A percentile compares a stretch with the other conserved stretches of the same genome.
Evolutionary conservation across 1,140 invertebrate species (phyloP).

Genomic region (Prorops nasuta): DNA sequence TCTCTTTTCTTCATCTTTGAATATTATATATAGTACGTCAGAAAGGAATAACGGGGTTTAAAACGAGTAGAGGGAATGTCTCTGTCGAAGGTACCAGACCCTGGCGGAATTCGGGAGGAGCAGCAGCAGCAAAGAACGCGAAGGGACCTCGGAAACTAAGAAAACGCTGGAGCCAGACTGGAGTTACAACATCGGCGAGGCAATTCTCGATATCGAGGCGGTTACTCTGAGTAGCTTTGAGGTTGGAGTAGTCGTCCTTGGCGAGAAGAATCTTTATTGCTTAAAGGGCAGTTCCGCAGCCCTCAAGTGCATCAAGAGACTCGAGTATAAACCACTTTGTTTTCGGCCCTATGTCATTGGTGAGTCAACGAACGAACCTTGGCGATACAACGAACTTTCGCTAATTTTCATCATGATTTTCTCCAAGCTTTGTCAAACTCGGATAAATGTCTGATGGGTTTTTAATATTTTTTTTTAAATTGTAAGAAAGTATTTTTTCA

Average conservation of each 20-base stretch:
- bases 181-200: conserved; percentile 76
- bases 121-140: not conserved
- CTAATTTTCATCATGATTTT: no score
- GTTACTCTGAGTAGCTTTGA: conserved; percentile 58
- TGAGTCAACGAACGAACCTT: no score
- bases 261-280: conserved; percentile 74
- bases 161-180: conserved; percentile 69
- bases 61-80: no score
- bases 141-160: conserved; percentile 39
- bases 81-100: conserved; percentile 62
- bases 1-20: no score
- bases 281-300: conserved; percentile 69
- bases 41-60: no score
- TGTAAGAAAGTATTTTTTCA: no score
- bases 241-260: conserved; percentile 67
- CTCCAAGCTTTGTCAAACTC: no score
- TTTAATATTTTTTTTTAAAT: no score
- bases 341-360: conserved; percentile 72
- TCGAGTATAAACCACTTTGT: conserved; percentile 77
- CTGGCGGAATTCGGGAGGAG: conserved; percentile 59
- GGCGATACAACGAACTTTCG: no score
- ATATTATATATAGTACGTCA: no score
- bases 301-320: conserved; percentile 75
- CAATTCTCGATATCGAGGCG: conserved; percentile 64
- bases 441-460: no score